phyloP scores from a whole-genome alignment of 1,140 invertebrate species.

The Colletes gigas region DNA sequence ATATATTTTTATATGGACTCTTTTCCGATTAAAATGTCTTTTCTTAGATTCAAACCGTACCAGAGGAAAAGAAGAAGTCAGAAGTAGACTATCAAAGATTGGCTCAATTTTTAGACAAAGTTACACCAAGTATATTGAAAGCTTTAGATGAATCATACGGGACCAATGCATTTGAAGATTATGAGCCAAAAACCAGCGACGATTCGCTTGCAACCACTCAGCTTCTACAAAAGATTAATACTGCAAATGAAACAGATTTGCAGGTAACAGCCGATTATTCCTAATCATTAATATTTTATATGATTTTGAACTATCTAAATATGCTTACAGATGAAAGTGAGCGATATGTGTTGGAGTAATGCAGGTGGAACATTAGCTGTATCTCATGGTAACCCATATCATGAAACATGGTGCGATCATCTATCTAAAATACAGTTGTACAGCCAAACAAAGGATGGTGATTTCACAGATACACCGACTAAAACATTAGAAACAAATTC shows the following conservation, averaged over 20 bases:
- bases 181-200: conserved; percentile 65
- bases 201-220: conserved; percentile 62
- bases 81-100: conserved; percentile 75
- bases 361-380: conserved; percentile 76
- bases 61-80: conserved; percentile 56
- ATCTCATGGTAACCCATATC: conserved; percentile 68
- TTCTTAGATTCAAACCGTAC: conserved; percentile 75
- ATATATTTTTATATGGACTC: conserved; percentile 5
- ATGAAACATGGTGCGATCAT: conserved; percentile 79
- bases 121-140: conserved; percentile 76
- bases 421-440: conserved; percentile 76
- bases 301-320: background rate
- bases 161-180: conserved; percentile 75
- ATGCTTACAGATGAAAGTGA: conserved; percentile 75
- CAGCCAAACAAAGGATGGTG: conserved; percentile 72
- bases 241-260: conserved; percentile 59
- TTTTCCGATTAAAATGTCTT: conserved; percentile 8
- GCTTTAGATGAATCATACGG: conserved; percentile 78
- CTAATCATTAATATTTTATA: background rate
- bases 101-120: conserved; percentile 74
- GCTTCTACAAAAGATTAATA: conserved; percentile 71
- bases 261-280: conserved; percentile 62
- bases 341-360: conserved; percentile 76
- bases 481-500: conserved; percentile 74
- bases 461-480: conserved; percentile 64